Percentiles rank a stretch among this genome's conserved stretches.
These are phyloP conservation scores for Phylloscopus trochiloides DNA, from an alignment of 2,113 vertebrate genomes.

Conservation along the genomic window DNA sequence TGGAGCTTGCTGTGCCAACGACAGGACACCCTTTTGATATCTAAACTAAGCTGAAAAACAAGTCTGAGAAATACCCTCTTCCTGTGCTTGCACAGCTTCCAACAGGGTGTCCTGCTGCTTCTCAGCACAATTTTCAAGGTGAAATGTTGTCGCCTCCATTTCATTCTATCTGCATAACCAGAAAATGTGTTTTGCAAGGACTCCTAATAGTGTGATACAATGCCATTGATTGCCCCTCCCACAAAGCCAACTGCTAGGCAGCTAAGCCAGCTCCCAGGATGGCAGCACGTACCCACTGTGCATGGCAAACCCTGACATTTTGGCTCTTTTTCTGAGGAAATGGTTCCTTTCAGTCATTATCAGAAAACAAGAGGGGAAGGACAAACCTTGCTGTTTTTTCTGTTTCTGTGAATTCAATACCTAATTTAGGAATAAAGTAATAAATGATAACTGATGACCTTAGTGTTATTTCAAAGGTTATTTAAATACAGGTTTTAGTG, in stretches of 20 bases:
- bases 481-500: background rate
- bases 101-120: background rate
- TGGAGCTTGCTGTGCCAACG: accelerated
- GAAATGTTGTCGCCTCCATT: background rate
- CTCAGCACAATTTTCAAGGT: background rate
- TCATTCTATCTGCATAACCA: background rate
- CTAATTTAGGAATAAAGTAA: background rate
- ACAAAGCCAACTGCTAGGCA: background rate
- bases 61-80: background rate
- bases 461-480: background rate
- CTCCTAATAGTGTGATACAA: background rate
- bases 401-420: background rate
- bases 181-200: background rate
- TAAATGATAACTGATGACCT: background rate
- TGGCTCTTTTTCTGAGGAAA: background rate
- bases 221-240: background rate
- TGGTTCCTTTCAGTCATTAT: background rate
- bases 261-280: background rate
- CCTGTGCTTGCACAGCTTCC: background rate
- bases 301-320: background rate
- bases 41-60: background rate
- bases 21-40: background rate
- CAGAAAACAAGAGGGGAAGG: background rate
- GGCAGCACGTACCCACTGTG: background rate
- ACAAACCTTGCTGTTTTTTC: background rate